Conservation (phyloP, 2,797 vertebrate species). For the Spea hammondii region DNA sequence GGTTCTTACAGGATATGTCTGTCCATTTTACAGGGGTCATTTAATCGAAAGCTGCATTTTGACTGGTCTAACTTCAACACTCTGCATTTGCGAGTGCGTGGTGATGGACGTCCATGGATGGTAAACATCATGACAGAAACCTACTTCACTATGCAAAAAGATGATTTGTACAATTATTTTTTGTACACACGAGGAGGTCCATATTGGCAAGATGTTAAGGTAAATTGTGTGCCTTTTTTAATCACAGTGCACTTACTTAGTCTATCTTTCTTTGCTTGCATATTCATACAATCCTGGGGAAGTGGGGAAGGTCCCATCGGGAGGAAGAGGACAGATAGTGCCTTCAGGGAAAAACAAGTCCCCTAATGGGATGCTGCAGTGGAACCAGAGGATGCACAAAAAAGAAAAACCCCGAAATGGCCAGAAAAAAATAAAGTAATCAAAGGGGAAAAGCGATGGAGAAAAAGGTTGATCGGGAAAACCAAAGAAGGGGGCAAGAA, state of each 20-base stretch:
- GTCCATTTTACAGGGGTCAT: constrained; percentile 68
- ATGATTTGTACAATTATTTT: constrained; percentile 92
- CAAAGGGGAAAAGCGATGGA: too few relatives aligned
- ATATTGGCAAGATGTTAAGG: constrained; percentile 96
- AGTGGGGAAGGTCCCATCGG: not conserved
- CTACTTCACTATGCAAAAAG: constrained; percentile 76
- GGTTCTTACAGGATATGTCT: not conserved
- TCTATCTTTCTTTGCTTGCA: too few relatives aligned
- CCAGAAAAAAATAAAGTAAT: too few relatives aligned
- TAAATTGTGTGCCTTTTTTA: constrained; percentile 48
- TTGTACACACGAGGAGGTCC: constrained; percentile 92
- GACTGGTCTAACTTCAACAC: constrained; percentile 90
- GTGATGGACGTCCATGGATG: constrained; percentile 96
- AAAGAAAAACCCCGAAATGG: too few relatives aligned
- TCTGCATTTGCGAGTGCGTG: constrained; percentile 83
- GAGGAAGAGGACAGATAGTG: not conserved
- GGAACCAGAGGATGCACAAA: too few relatives aligned
- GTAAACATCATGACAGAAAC: constrained; percentile 78
- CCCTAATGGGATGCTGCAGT: too few relatives aligned
- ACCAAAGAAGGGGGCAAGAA: too few relatives aligned
- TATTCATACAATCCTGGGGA: too few relatives aligned
- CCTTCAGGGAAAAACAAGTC: not conserved
- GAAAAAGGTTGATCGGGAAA: too few relatives aligned
- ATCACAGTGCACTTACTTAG: too few relatives aligned
- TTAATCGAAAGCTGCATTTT: constrained; percentile 75